These are phyloP conservation scores for Odontomyia ornata DNA, from an alignment of 2,888 invertebrate genomes.

Conservation along the genomic window DNA sequence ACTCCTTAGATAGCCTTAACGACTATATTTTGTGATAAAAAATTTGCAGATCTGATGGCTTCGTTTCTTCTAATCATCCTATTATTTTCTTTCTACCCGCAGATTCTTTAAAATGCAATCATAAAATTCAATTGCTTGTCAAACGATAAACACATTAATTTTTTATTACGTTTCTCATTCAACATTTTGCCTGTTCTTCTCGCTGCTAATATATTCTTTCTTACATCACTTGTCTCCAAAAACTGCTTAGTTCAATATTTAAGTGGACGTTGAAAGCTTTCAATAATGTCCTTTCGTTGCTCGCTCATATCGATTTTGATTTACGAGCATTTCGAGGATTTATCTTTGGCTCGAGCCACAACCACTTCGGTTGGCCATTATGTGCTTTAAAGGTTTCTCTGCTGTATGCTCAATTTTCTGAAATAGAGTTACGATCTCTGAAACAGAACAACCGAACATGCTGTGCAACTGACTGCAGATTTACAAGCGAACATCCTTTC, in stretches of 20 bases:
- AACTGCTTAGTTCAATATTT: slow-evolving; percentile 21
- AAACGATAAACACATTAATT: no score
- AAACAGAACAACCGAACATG: not conserved
- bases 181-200: not conserved
- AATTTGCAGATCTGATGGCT: no score
- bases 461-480: slow-evolving; percentile 26
- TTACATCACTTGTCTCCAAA: not conserved
- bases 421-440: slow-evolving; percentile 11
- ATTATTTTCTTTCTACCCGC: no score
- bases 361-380: slow-evolving; percentile 3
- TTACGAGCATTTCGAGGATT: slow-evolving; percentile 28
- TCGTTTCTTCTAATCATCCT: no score
- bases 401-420: slow-evolving; percentile 14
- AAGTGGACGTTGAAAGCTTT: slow-evolving; percentile 37
- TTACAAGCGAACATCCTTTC: not conserved
- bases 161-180: not conserved
- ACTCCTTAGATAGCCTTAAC: no score
- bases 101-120: no score
- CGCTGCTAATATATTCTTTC: not conserved
- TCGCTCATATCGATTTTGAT: slow-evolving; percentile 42
- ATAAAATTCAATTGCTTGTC: no score
- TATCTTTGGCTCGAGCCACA: slow-evolving; percentile 11
- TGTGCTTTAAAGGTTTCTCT: slow-evolving; percentile 11
- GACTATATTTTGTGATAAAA: no score
- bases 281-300: slow-evolving; percentile 31